These are phyloP conservation scores for Cherax quadricarinatus DNA, from an alignment of 1,140 invertebrate genomes.

Conservation along the genomic window DNA sequence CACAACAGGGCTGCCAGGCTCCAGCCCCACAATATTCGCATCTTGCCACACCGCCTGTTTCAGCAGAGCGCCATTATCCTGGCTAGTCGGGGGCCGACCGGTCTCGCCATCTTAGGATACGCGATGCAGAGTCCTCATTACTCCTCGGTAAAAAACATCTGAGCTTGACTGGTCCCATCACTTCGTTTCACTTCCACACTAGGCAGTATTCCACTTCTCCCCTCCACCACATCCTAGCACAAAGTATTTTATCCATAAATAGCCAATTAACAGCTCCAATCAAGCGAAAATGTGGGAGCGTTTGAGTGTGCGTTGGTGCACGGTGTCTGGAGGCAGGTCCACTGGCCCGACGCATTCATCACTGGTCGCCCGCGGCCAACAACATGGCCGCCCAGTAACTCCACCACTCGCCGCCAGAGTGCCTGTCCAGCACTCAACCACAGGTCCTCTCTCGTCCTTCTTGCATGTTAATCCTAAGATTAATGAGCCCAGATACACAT, in stretches of 20 bases:
- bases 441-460: conserved; percentile 31
- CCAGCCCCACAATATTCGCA: conserved; percentile 57
- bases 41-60: conserved; percentile 56
- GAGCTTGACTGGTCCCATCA: conserved; percentile 66
- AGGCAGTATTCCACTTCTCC: conserved; percentile 28
- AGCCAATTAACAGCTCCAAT: conserved; percentile 37
- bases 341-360: conserved; percentile 71
- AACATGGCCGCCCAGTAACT: conserved; percentile 69
- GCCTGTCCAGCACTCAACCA: conserved; percentile 51
- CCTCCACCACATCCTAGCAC: conserved; percentile 60
- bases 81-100: conserved; percentile 69
- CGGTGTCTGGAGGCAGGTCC: conserved; percentile 44
- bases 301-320: conserved; percentile 41
- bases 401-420: conserved; percentile 56
- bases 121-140: conserved; percentile 64
- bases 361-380: conserved; percentile 60
- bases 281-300: conserved; percentile 60
- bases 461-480: conserved; percentile 47
- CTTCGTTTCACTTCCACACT: conserved; percentile 67
- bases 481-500: conserved; percentile 20
- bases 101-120: conserved; percentile 71
- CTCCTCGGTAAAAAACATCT: conserved; percentile 62
- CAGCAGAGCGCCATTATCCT: conserved; percentile 67
- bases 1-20: conserved; percentile 60
- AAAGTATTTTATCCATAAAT: conserved; percentile 57